These are phyloP conservation scores for Aplochiton taeniatus DNA, from an alignment of 2,797 vertebrate species.

Conservation along the genomic window DNA sequence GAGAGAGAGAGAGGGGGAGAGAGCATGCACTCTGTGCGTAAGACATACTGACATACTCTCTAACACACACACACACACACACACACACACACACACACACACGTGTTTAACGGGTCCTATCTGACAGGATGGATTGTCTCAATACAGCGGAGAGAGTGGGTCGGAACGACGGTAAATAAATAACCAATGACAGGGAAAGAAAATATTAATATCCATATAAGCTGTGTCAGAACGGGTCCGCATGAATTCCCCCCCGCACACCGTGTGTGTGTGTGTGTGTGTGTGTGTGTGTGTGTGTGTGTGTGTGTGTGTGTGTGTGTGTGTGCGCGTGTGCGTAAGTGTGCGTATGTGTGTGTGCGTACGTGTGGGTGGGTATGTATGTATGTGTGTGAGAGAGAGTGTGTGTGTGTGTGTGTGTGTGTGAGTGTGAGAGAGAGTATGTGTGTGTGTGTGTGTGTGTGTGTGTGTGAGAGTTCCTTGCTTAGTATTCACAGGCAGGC, in stretches of 20 bases:
- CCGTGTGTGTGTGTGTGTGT: too few relatives aligned
- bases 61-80: background rate
- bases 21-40: too few relatives aligned
- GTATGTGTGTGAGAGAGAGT: too few relatives aligned
- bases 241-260: conserved; percentile 53
- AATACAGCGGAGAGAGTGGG: conserved; percentile 50
- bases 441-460: conserved; percentile 28
- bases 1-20: background rate
- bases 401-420: conserved; percentile 17
- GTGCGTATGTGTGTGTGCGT: too few relatives aligned
- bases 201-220: conserved; percentile 61
- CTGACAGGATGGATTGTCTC: conserved; percentile 63
- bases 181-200: conserved; percentile 55
- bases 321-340: conserved; percentile 29
- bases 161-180: conserved; percentile 56
- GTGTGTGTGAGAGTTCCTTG: conserved; percentile 15
- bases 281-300: too few relatives aligned
- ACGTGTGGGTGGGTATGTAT: too few relatives aligned
- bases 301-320: too few relatives aligned
- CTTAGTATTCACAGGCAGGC: too few relatives aligned
- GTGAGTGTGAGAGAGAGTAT: conserved; percentile 24
- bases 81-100: conserved; percentile 13
- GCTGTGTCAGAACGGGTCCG: conserved; percentile 46
- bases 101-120: conserved; percentile 60
- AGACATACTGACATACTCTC: background rate